Evolutionary conservation across 2,797 vertebrate genomes (phyloP), one percentile per base, ranked within the genome.

Genomic region (Danio albolineatus): DNA sequence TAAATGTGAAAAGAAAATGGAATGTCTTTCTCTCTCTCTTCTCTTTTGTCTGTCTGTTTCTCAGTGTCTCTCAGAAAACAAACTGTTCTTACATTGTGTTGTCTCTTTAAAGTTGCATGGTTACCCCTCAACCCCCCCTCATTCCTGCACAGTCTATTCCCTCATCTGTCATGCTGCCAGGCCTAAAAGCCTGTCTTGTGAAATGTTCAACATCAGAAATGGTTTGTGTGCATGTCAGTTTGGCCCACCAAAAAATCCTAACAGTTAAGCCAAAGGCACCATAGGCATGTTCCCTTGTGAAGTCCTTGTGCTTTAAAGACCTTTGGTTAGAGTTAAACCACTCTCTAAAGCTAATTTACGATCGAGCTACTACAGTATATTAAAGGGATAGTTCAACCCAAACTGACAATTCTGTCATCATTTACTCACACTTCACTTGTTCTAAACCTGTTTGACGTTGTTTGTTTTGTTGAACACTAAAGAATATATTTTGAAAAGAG

Each of bases 101-200:
- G 89, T 92, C 89, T 93, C 89, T 92, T 93, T 92, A 93, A 94
- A 94, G 87, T 93, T 94, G 91, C 89, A 93, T 91, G 87, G 73
- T 83, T 79, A 80, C 75, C 79, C 75, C 82, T 79, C 84, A 81
- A 73, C 82, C 80, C 82, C 28, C 84, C 79, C 78, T 75, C 76
- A 86, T 82, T 86, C 86, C 83, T 79, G 76, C 85, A 83, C 89
- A 86, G 86, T 87, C 90, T 87, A 89, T 88, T 91, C 91, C 89
- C 90, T 91, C 84, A 89, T 88, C 91, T 92, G 93, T 92, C 92
- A 93, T 86, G 79, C 77, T 62, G 82, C 87, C 90, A 86, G 89
- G 88, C 91, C 91, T 93, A 92, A 94, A 93, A 94, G 93, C 92
- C 87, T 84, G 87, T 92, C 89, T 90, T 84, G 87, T 90, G 90